Percentiles rank a stretch among this genome's conserved stretches.
phyloP scores from a whole-genome alignment of 1,140 invertebrate species.

The Eciton burchellii region DNA sequence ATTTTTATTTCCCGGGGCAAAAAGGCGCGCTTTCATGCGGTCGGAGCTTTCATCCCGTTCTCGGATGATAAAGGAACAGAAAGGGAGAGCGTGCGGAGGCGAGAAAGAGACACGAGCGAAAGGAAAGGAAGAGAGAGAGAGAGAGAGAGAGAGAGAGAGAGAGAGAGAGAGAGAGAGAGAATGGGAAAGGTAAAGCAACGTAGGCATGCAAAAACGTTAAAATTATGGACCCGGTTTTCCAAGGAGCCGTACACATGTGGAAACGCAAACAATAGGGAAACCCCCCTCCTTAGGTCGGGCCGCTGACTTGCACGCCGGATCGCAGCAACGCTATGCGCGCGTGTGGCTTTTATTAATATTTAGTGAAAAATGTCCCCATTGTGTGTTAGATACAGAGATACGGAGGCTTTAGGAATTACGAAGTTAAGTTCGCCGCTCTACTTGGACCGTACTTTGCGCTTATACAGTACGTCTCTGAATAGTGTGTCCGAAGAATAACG shows the following conservation, averaged over 20 bases:
- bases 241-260: conserved; percentile 70
- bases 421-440: conserved; percentile 28
- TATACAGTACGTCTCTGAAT: no score
- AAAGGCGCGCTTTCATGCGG: conserved; percentile 75
- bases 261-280: conserved; percentile 70
- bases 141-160: background rate
- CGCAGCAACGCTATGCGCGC: no score
- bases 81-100: conserved; percentile 53
- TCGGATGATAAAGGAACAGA: conserved; percentile 71
- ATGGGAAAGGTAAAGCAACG: conserved; percentile 6
- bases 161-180: conserved; percentile 11
- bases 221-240: conserved; percentile 73
- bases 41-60: conserved; percentile 74
- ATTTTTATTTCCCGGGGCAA: conserved; percentile 75
- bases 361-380: conserved; percentile 52
- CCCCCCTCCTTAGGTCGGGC: conserved; percentile 62
- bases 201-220: conserved; percentile 71
- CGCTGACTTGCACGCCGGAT: conserved; percentile 12
- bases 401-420: background rate
- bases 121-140: conserved; percentile 15
- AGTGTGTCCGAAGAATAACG: no score
- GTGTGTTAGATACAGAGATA: conserved; percentile 23
- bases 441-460: background rate
- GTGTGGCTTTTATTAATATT: conserved; percentile 43
- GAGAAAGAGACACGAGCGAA: background rate